These are phyloP conservation scores for Scalopus aquaticus DNA, from an alignment of 2,113 vertebrate species.

Conservation along the genomic window DNA sequence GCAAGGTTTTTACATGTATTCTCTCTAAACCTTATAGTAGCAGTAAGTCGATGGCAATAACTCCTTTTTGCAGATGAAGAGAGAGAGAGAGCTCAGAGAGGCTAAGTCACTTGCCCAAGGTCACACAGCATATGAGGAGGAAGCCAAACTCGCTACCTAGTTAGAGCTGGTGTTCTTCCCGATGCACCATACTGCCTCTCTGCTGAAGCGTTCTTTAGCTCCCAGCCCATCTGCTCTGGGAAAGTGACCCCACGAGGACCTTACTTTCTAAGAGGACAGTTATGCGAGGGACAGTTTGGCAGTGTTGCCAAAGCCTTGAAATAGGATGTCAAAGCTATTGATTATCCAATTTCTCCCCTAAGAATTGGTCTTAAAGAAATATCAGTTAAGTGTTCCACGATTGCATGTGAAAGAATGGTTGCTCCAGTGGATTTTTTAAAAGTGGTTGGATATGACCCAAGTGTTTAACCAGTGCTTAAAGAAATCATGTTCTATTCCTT, in stretches of 20 bases:
- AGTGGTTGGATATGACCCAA: neutral
- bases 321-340: accelerated
- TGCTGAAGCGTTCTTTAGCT: neutral
- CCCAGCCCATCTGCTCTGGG: neutral
- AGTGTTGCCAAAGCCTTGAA: neutral
- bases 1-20: neutral
- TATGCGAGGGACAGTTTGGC: accelerated
- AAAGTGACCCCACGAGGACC: neutral
- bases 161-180: neutral
- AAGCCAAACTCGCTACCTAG: neutral
- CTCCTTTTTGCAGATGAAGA: neutral
- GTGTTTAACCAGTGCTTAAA: neutral
- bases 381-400: neutral
- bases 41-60: neutral
- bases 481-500: neutral
- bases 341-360: neutral
- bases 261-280: neutral
- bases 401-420: neutral
- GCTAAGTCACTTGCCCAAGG: neutral
- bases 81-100: neutral
- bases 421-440: neutral
- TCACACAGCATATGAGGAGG: neutral
- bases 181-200: accelerated
- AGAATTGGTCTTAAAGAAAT: neutral
- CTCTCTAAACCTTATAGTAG: neutral